Evolutionary conservation across 2,888 invertebrate genomes (phyloP), one percentile per base, ranked within the genome.

Genomic region (Tenodera sinensis): DNA sequence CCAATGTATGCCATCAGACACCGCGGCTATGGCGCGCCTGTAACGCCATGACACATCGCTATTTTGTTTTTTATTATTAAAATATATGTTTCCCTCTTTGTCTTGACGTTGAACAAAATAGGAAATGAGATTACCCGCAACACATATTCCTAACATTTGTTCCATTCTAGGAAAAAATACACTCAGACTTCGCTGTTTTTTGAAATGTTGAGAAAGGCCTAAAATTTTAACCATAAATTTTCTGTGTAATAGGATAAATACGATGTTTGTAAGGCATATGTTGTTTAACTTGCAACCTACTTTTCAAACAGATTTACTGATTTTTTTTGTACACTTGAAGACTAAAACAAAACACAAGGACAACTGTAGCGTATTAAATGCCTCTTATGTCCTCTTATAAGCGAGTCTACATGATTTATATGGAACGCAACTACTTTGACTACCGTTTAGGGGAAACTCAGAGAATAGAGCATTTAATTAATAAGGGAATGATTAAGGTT

Each of bases 1-100:
- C 54, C 86, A 71, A 86, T 81, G 86, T 81, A 54, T 30, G 28
- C 81, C 86, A 86, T 86, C 86, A 86, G 86, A n/a, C 87, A 83
- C 83, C 42, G 87, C 87, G 82, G 87, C 83, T 83, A 82, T 82
- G 82, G 87, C 87, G 83, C 87, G 87, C 30, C 42, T 87, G 82
- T 87, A 82, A 82, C 25, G 9, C 20, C 87, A 34, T 83, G 87
- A 87, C 87, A 87, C 87, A 83, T 87, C 87, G 83, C 83, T 87
- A 83, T 34, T 87, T 71, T 71, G 54, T 71, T 71, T 71, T 71
- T 71, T 71, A 71, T 71, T 71, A 71, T 71, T 42, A 83, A 87
- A 87, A 87, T 83, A 34, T 81, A 28, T 83, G 25, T 83, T 83
- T 83, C 83, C 81, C 54, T 71, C 54, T 71, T 71, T 71, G 54